Conservation (phyloP, 2,888 invertebrate species). For the Notodonta dromedarius region DNA sequence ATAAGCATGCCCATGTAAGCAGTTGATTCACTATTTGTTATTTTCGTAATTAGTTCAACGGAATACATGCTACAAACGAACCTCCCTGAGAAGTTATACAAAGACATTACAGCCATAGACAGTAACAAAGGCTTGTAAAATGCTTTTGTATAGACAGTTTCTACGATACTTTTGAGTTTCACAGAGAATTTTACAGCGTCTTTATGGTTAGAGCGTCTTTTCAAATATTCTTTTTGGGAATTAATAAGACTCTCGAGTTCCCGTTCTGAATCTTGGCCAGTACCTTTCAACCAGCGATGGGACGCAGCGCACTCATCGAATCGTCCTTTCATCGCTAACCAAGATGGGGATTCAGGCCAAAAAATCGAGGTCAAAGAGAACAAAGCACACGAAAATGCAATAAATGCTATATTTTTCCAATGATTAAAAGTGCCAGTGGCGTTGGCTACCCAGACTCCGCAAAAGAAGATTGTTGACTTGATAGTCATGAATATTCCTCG, state of each 20-base stretch:
- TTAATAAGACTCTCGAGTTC: conserved; percentile 49
- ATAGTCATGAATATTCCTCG: conserved; percentile 47
- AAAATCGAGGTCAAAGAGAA: conserved; percentile 45
- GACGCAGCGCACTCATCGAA: conserved; percentile 52
- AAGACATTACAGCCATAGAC: conserved; percentile 46
- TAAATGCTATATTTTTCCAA: conserved; percentile 46
- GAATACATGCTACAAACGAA: conserved; percentile 49
- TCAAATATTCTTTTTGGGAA: conserved; percentile 44
- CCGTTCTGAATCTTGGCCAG: conserved; percentile 40
- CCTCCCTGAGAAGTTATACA: conserved; percentile 60
- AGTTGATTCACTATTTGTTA: conserved; percentile 39
- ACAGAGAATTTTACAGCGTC: conserved; percentile 18
- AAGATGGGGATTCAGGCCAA: conserved; percentile 59
- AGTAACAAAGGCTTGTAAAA: conserved; percentile 56
- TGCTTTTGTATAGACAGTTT: conserved; percentile 40
- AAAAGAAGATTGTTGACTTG: conserved; percentile 44
- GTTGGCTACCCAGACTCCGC: conserved; percentile 50
- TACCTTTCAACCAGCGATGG: conserved; percentile 55
- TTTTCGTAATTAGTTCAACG: conserved; percentile 43
- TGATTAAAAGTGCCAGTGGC: conserved; percentile 46
- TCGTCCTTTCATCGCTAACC: conserved; percentile 57
- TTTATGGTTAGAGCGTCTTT: conserved; percentile 23
- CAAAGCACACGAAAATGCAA: conserved; percentile 39
- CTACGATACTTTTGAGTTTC: conserved; percentile 31
- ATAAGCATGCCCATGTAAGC: conserved; percentile 56